Evolutionary conservation across 2,888 invertebrate species (phyloP), one percentile per base, ranked within the genome.

Genomic region (Alentia gelatinosa): DNA sequence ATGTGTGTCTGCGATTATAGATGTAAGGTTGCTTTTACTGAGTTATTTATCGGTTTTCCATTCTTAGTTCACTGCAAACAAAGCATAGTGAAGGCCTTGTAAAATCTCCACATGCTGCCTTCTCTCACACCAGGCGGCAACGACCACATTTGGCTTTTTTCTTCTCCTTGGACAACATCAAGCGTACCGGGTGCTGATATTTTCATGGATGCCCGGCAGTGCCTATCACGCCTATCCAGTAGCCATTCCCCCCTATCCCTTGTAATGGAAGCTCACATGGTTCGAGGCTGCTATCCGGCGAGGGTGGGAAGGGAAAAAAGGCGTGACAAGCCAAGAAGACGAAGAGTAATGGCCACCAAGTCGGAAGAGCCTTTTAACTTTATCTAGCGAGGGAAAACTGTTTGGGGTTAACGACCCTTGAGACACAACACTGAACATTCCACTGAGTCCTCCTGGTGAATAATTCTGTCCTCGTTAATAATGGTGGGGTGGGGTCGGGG

Each of bases 301-400:
- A n/a, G n/a, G n/a, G n/a, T n/a, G n/a, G 56, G 56, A 19, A 56
- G n/a, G n/a, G 19, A 56, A 56, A 56, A 56, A 56, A 19, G 56
- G n/a, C n/a, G 56, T 56, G 56, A 56, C 56, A 56, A n/a, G 56
- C 56, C 5, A 56, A n/a, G n/a, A 56, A 56, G 56, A 5, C 56
- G 23, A 56, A 12, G 56, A 56, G 35, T 79, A 79, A 79, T 79
- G 79, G 79, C n/a, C 39, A 39, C 79, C 79, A 79, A 79, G 39
- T 26, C 35, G 39, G n/a, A 37, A 35, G 4, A 79, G 39, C 37
- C 79, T 35, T 79, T 79, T 79, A 35, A 26, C 79, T 79, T 15
- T 26, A 37, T 39, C 79, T 23, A 37, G 35, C 19, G 26, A 30
- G 26, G 68, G 30, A 30, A 30, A 68, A 68, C 26, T 68, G 68